These are phyloP conservation scores for Castor canadensis DNA, from an alignment of 2,113 vertebrate species.

Conservation along the genomic window DNA sequence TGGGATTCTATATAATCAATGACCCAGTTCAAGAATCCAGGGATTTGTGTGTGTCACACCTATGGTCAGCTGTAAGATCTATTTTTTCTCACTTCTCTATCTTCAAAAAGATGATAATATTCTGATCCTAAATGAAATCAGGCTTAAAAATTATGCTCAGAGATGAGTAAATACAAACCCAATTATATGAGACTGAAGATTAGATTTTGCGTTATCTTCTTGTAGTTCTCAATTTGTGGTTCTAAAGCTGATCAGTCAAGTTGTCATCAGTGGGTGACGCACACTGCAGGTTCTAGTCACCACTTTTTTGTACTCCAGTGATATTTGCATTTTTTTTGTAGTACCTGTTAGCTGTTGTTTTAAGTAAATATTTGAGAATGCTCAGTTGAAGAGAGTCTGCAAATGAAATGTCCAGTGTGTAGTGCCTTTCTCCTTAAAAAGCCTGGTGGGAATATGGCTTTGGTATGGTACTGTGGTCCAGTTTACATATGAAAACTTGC, in stretches of 20 bases:
- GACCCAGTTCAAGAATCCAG: not conserved
- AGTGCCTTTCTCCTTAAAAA: slow-evolving; percentile 28
- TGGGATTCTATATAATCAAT: not conserved
- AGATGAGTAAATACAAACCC: not conserved
- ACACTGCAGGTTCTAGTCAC: not conserved
- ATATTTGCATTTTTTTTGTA: slow-evolving; percentile 19
- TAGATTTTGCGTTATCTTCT: not conserved
- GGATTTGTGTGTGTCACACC: not conserved
- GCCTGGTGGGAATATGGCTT: not conserved
- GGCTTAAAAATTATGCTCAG: not conserved
- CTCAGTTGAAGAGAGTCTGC: slow-evolving; percentile 7
- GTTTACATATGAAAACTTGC: slow-evolving; percentile 3
- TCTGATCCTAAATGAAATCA: slow-evolving; percentile 32
- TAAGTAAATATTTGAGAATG: slow-evolving; percentile 46
- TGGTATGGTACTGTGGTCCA: not conserved
- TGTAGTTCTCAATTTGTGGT: not conserved
- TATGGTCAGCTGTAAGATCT: not conserved
- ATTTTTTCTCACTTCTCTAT: slow-evolving; percentile 18
- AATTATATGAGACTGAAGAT: not conserved
- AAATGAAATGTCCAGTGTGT: slow-evolving; percentile 5
- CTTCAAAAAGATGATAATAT: slow-evolving; percentile 48
- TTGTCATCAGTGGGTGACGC: not conserved
- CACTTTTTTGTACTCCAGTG: slow-evolving; percentile 24
- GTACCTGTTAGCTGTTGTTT: not conserved
- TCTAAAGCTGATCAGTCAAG: not conserved